Evolutionary conservation across 2,888 invertebrate species (phyloP).

Genomic region (Diarsia rubi): DNA sequence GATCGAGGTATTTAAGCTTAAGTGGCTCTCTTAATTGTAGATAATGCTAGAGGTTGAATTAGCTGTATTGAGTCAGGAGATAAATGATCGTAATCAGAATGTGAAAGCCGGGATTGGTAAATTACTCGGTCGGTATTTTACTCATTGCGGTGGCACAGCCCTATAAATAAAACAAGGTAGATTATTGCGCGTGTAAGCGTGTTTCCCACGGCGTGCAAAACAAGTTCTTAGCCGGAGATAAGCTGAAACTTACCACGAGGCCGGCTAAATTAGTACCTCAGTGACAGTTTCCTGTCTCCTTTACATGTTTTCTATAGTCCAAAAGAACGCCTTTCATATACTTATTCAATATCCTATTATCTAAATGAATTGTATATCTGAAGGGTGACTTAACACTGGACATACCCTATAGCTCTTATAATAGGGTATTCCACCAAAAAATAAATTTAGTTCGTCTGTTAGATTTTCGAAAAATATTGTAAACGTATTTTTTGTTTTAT

Average conservation of each 20-base stretch:
- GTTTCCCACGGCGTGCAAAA: conserved; percentile 89
- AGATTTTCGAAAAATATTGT: too few species aligned
- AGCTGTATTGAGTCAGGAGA: conserved; percentile 63
- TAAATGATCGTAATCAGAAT: conserved; percentile 70
- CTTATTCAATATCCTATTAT: conserved; percentile 48
- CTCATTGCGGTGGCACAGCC: conserved; percentile 75
- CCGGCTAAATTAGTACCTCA: conserved; percentile 86
- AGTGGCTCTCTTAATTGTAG: conserved; percentile 61
- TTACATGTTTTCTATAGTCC: conserved; percentile 72
- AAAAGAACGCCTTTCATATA: conserved; percentile 53
- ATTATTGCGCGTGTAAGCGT: conserved; percentile 85
- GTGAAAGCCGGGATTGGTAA: conserved; percentile 74
- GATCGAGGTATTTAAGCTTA: conserved; percentile 61
- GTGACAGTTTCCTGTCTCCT: conserved; percentile 88
- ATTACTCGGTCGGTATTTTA: conserved; percentile 63
- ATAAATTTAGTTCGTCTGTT: too few species aligned
- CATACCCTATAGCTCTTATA: conserved; percentile 13
- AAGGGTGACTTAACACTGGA: background rate
- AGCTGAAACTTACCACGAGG: conserved; percentile 87
- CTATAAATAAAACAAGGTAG: conserved; percentile 85
- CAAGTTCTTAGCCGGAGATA: conserved; percentile 86
- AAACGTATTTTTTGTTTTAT: too few species aligned
- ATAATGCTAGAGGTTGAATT: conserved; percentile 62
- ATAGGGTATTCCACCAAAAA: too few species aligned
- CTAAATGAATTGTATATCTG: conserved; percentile 2